Evolutionary conservation across 2,888 invertebrate genomes (phyloP), one percentile per base, ranked within the genome.

Genomic region (Ochlodes sylvanus): DNA sequence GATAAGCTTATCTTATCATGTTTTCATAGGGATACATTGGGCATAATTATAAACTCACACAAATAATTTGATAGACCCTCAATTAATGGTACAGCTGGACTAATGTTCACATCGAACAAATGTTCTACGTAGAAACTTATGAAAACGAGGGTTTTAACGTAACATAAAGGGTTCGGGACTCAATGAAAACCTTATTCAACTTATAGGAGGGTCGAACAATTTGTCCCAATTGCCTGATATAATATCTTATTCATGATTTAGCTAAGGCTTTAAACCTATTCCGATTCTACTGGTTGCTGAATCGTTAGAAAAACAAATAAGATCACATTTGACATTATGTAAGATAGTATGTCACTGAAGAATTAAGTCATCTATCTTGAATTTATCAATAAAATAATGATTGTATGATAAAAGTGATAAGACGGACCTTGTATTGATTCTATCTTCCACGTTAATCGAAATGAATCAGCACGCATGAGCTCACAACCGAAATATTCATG

Each of bases 331-430:
- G 68, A 63, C 42, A 60, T 68, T 61, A 66, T 65, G 71, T 63
- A 68, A 68, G 69, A 65, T 57, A 67, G 54, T 68, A 19, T 71
- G 71, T 70, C 71, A 71, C 10, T 34, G 12, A 44, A 68, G 70
- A 68, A 61, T 32, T n/a, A 27, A 64, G 68, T 70, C 68, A 68
- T 64, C 10, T 68, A 71, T 71, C 71, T 66, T 54, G 54, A 42
- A 63, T 66, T 70, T 69, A 68, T 70, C 63, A 63, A 63, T 63
- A 63, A 63, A 63, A 56, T 63, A 54, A 55, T 63, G 55, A 55
- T 17, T 44, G 12, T 44, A 42, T 32, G 55, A 63, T 63, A 56
- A 32, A 50, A 44, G 55, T 63, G 63, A 63, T 63, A 63, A 56
- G 27, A 21, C 19, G 19, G 9, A 34, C 10, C 21, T 15, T 19